phyloP scores from a whole-genome alignment of 2,797 vertebrate genomes.

The Acrossocheilus wenchowensis region DNA sequence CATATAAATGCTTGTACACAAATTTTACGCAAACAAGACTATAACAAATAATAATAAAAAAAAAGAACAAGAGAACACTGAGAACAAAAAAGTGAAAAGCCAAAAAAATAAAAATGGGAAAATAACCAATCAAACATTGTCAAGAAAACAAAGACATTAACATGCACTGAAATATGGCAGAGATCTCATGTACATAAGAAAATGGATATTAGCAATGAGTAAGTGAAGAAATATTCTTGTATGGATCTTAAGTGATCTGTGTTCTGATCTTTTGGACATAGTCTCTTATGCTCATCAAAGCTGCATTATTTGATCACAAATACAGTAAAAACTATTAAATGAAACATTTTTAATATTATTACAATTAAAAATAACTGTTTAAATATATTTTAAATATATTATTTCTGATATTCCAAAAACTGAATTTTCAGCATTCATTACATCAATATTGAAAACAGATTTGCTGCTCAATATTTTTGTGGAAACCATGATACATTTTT shows the following conservation, averaged over 20 bases:
- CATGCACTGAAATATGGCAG: constrained; percentile 68
- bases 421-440: background rate
- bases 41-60: constrained; percentile 52
- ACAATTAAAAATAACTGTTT: background rate
- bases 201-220: constrained; percentile 37
- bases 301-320: constrained; percentile 2
- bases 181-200: constrained; percentile 4
- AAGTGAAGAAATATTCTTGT: constrained; percentile 27
- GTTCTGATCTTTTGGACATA: constrained; percentile 36
- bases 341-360: background rate
- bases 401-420: background rate
- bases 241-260: constrained; percentile 21
- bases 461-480: background rate
- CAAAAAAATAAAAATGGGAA: constrained; percentile 17
- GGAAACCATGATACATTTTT: background rate
- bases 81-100: constrained; percentile 41
- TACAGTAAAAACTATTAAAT: background rate
- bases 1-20: constrained; percentile 36
- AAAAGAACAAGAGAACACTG: constrained; percentile 60
- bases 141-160: constrained; percentile 60
- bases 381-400: background rate
- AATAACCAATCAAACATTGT: constrained; percentile 34
- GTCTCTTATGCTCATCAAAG: background rate
- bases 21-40: constrained; percentile 58
- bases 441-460: background rate